A percentile compares a stretch with the other conserved stretches of the same genome.
phyloP scores from a whole-genome alignment of 2,888 invertebrate genomes.

The Eupithecia tripunctaria region DNA sequence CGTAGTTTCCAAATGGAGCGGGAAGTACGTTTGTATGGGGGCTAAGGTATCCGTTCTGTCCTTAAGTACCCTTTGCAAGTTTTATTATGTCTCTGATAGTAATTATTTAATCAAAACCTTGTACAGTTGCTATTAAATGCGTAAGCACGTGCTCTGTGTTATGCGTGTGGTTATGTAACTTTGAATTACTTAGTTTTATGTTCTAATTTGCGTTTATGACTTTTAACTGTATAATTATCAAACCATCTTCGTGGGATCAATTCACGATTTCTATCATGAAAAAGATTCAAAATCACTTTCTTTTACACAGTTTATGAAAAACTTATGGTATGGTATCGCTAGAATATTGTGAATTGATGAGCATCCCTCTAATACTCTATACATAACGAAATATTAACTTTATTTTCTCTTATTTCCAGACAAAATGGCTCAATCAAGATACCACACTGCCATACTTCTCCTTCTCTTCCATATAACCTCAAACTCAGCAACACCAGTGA shows the following conservation, averaged over 20 bases:
- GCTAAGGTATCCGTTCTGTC: too few species aligned
- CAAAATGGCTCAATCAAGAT: conserved; percentile 56
- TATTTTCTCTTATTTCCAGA: conserved; percentile 57
- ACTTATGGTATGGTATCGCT: not conserved
- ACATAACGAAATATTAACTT: not conserved
- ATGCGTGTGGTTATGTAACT: not conserved
- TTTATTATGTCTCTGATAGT: not conserved
- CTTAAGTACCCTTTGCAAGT: not conserved
- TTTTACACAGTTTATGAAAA: not conserved
- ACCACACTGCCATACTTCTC: conserved; percentile 49
- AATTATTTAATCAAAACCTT: not conserved
- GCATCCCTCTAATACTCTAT: too few species aligned
- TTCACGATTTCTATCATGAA: not conserved
- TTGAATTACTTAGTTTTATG: not conserved
- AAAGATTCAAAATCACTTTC: not conserved
- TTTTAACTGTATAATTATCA: not conserved
- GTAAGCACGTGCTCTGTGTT: not conserved
- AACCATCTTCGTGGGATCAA: not conserved
- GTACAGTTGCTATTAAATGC: not conserved
- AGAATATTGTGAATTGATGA: not conserved
- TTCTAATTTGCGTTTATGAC: not conserved
- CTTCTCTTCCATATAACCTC: conserved; percentile 58
- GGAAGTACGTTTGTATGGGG: too few species aligned
- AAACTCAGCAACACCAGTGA: conserved; percentile 55
- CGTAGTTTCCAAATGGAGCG: too few species aligned